Conservation (phyloP, 2,797 vertebrate species). For the Nasua narica region DNA sequence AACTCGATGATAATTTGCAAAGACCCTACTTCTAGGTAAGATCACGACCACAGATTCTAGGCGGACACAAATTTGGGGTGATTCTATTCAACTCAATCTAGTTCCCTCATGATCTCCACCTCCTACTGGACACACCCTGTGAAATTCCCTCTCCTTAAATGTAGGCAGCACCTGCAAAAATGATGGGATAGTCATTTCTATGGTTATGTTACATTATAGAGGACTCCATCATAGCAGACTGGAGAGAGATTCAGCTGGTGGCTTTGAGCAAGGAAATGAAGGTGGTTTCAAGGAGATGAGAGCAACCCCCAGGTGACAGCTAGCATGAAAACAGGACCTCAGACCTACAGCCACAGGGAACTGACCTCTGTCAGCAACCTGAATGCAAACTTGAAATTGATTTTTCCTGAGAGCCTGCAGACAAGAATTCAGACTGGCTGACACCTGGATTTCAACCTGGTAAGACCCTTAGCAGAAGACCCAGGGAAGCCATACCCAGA, state of each 20-base stretch:
- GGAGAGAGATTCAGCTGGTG: neutral
- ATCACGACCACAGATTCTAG: neutral
- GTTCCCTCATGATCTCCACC: no score
- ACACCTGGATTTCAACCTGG: neutral
- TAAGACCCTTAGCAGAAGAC: neutral
- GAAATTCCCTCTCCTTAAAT: neutral
- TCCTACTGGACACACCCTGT: neutral
- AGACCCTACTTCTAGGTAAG: neutral
- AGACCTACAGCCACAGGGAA: neutral
- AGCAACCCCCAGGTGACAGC: neutral
- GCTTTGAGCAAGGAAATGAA: neutral
- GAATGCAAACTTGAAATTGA: neutral
- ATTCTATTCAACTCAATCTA: neutral
- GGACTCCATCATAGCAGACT: neutral
- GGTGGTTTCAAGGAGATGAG: neutral
- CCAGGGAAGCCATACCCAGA: neutral
- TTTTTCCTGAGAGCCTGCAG: neutral
- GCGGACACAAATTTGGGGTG: neutral
- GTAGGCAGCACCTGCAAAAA: neutral
- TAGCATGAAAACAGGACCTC: neutral
- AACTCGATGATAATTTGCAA: neutral
- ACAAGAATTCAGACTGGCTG: neutral
- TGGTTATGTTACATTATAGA: neutral
- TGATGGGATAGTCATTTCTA: neutral
- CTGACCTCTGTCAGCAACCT: neutral